Conservation (phyloP, 1,140 invertebrate species). For the Meteorus sp. region DNA sequence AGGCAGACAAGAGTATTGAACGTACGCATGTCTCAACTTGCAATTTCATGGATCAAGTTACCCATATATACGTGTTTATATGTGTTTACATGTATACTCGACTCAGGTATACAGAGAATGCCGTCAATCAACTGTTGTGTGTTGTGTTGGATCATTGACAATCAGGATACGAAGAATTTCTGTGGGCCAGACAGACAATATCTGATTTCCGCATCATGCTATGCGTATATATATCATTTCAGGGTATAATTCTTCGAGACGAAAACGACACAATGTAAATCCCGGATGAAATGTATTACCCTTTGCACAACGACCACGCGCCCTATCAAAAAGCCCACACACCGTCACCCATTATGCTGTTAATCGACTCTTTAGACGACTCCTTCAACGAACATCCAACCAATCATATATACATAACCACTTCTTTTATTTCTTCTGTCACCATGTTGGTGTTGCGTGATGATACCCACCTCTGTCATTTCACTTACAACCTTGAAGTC, state of each 20-base stretch:
- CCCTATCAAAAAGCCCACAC: constrained; percentile 42
- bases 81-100: not conserved
- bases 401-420: constrained; percentile 2
- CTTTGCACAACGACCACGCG: constrained; percentile 45
- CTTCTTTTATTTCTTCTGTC: constrained; percentile 4
- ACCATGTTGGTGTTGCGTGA: not conserved
- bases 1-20: constrained; percentile 6
- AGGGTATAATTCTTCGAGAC: not conserved
- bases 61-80: not conserved
- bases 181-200: no score
- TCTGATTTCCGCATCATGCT: constrained; percentile 11
- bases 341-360: constrained; percentile 43
- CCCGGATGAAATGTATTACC: constrained; percentile 45
- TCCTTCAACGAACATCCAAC: constrained; percentile 5
- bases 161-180: not conserved
- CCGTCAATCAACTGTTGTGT: not conserved
- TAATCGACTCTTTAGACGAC: constrained; percentile 20
- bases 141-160: not conserved
- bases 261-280: constrained; percentile 26
- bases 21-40: constrained; percentile 5
- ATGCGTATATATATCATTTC: not conserved
- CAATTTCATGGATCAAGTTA: constrained; percentile 10
- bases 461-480: not conserved
- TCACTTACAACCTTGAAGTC: constrained; percentile 1
- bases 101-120: not conserved